Base-by-base conservation (phyloP, 2,888 invertebrate genomes). In the Ormyrus nitidulus region DNA sequence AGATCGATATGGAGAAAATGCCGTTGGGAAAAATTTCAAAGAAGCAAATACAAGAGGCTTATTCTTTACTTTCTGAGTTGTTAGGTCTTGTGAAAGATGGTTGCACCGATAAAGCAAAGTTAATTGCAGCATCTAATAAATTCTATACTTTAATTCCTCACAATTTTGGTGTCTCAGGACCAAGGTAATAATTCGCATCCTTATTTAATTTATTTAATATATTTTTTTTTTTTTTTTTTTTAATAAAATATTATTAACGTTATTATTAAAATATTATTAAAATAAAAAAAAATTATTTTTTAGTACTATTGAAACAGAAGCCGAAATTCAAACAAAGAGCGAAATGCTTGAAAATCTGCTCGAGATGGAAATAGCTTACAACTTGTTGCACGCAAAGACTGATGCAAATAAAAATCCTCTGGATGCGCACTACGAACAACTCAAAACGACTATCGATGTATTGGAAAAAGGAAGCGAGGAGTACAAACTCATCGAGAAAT, bases 1-100 rank as follows among this genome's bases (percentile, higher is more conserved):
- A 99, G 92, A 95, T 99, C 84, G 99, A 99, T 90, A 94, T 96
- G 85, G 97, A 98, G 83, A 99, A 99, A 91, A 99, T 99, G 99
- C 99, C 99, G 0, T 91, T 99, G 8, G 99, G 99, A 44, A 99
- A 99, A 91, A 91, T 99, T 10, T 98, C 98, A 2, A 95, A 96
- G 88, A 94, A 95, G 76, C 98, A 98, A 92, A 95, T 99, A 77
- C 94, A 96, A 87, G 92, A 94, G 54, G 99, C 99, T 0, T 99
- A 96, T 89, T 91, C 91, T 71, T 95, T 98, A 0, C 91, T 99
- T 44, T 93, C 94, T 0, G 95, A 96, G 85, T 88, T 96, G 11
- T 93, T 95, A 84, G 91, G 91, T 9, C 85, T 93, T 0, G 91
- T 95, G 5, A 92, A 93, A 66, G 91, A 91, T 1, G 92, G 92